phyloP scores from a whole-genome alignment of 2,113 vertebrate species.

The Riparia riparia region DNA sequence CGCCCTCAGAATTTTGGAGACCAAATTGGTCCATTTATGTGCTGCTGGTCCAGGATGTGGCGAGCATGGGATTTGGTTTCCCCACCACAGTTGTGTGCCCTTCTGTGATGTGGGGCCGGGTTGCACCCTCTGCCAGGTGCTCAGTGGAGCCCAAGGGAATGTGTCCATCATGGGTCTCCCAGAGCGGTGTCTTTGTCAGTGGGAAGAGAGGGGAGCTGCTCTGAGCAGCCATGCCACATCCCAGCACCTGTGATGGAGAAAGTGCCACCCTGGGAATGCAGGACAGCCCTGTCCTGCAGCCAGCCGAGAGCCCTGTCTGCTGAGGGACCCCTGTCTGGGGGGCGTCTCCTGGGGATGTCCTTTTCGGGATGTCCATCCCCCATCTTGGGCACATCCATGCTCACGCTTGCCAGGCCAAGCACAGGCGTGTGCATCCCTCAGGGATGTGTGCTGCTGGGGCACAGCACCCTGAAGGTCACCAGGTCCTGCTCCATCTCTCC shows the following conservation, averaged over 20 bases:
- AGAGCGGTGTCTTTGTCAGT: background rate
- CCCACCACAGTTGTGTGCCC: fast-evolving
- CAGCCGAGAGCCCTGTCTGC: background rate
- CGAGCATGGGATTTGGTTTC: background rate
- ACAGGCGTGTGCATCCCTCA: fast-evolving
- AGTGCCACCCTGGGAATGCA: background rate
- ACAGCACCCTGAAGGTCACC: background rate
- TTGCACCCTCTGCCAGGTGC: background rate
- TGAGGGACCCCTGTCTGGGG: background rate
- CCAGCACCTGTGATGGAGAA: background rate
- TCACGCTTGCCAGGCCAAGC: background rate
- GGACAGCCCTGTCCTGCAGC: background rate
- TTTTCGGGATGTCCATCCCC: background rate
- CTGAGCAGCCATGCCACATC: background rate
- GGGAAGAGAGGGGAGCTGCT: background rate
- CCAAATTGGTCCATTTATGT: fast-evolving
- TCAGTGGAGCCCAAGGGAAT: background rate
- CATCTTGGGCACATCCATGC: fast-evolving
- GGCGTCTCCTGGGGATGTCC: background rate
- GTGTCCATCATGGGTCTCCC: fast-evolving
- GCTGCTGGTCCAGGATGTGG: background rate
- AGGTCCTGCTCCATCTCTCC: background rate
- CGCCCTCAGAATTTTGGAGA: background rate
- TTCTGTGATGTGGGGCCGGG: background rate
- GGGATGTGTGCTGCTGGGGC: background rate